These are phyloP conservation scores for Andrena minutula DNA, from an alignment of 2,888 invertebrate species.

Conservation along the genomic window DNA sequence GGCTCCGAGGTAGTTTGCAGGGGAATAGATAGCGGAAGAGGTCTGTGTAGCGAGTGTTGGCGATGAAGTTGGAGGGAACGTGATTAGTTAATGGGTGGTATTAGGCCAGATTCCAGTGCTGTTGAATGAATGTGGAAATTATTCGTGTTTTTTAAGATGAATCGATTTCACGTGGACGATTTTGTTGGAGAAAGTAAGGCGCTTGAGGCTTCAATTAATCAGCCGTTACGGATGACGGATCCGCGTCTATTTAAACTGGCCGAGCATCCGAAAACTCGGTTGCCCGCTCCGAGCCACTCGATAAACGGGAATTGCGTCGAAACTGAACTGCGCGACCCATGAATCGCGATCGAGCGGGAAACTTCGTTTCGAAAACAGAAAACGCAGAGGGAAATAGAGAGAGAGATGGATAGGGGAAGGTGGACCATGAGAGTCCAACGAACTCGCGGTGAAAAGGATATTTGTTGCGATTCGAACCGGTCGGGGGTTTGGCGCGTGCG, in stretches of 20 bases:
- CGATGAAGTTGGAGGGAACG: no score
- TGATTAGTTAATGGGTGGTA: no score
- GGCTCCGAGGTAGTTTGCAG: no score
- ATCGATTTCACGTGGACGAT: neutral
- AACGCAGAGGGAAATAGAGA: neutral
- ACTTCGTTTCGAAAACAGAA: constrained; percentile 45
- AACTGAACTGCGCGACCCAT: constrained; percentile 50
- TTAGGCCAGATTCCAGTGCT: no score
- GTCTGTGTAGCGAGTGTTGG: no score
- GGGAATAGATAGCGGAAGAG: no score
- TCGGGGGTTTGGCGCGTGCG: constrained; percentile 1
- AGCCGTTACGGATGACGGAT: constrained; percentile 59
- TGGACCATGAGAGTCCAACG: neutral
- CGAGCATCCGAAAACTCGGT: constrained; percentile 50
- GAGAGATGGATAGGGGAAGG: neutral
- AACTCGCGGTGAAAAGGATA: neutral
- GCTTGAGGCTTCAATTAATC: constrained; percentile 46
- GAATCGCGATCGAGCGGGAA: constrained; percentile 58
- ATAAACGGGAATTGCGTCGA: constrained; percentile 65
- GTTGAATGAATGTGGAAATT: no score
- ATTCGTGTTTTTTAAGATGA: neutral
- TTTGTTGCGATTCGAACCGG: constrained; percentile 15
- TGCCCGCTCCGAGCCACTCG: constrained; percentile 54
- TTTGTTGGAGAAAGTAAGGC: constrained; percentile 25
- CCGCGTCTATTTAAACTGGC: constrained; percentile 56